Percentiles rank a stretch among this genome's conserved stretches.
Evolutionary conservation across 2,888 invertebrate species (phyloP).

Genomic region (Eupithecia centaureata): DNA sequence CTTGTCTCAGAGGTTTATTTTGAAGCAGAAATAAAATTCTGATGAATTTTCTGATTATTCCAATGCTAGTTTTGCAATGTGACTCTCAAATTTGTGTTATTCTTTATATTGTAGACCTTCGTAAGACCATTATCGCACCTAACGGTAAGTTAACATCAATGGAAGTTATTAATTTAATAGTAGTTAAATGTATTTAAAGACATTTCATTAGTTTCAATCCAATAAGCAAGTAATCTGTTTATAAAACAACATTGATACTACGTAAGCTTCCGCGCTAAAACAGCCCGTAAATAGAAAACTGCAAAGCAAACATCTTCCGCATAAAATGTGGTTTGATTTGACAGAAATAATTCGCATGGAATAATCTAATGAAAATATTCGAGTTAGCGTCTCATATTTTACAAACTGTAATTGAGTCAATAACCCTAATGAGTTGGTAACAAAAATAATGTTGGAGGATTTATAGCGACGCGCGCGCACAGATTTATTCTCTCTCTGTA

Average conservation of each 20-base stretch:
- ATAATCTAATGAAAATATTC: constrained; percentile 65
- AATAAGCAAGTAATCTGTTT: background rate
- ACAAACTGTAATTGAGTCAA: constrained; percentile 75
- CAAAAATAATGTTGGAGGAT: constrained; percentile 82
- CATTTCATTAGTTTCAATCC: background rate
- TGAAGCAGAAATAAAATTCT: no score
- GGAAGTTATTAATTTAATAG: background rate
- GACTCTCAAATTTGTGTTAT: no score
- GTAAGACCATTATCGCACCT: no score
- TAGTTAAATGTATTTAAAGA: background rate
- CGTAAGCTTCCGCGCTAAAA: no score
- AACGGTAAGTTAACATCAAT: background rate
- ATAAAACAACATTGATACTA: constrained; percentile 3
- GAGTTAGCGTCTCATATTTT: constrained; percentile 69
- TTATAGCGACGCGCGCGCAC: constrained; percentile 79
- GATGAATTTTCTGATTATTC: no score
- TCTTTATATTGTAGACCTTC: no score
- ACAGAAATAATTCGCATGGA: constrained; percentile 61
- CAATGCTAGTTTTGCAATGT: no score
- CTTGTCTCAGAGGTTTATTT: no score
- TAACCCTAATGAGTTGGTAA: constrained; percentile 82
- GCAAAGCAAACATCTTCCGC: constrained; percentile 35
- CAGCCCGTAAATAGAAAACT: constrained; percentile 31
- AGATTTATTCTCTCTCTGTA: constrained; percentile 73
- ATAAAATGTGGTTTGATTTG: constrained; percentile 45